phyloP scores from a whole-genome alignment of 2,888 invertebrate genomes.

The Drosophila tanythrix region DNA sequence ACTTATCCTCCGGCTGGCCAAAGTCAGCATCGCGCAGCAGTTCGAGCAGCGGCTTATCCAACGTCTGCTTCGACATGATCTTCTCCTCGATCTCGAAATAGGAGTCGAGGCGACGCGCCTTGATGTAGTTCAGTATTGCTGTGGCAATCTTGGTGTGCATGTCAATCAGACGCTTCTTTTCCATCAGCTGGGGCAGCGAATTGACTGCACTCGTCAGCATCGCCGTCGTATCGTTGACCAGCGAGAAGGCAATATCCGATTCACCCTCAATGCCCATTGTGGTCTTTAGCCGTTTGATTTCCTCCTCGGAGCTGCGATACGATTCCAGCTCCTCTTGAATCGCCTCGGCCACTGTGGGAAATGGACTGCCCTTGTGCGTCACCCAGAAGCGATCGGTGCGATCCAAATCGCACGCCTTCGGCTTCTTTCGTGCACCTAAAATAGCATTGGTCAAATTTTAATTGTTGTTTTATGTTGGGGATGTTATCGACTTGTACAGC shows the following conservation, averaged over 20 bases:
- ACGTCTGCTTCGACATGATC: slow-evolving; percentile 94
- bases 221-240: slow-evolving; percentile 97
- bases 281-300: slow-evolving; percentile 96
- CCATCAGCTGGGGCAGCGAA: slow-evolving; percentile 97
- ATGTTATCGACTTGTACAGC: no score
- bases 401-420: slow-evolving; percentile 95
- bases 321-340: slow-evolving; percentile 99
- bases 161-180: slow-evolving; percentile 98
- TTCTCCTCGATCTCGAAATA: slow-evolving; percentile 99
- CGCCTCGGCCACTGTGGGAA: slow-evolving; percentile 98
- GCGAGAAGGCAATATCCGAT: slow-evolving; percentile 92
- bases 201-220: slow-evolving; percentile 97
- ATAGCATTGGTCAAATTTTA: background rate
- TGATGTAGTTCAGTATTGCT: slow-evolving; percentile 93
- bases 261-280: slow-evolving; percentile 97
- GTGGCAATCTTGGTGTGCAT: slow-evolving; percentile 99
- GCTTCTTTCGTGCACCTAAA: slow-evolving; percentile 90
- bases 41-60: slow-evolving; percentile 94
- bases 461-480: background rate
- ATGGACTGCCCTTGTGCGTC: slow-evolving; percentile 96
- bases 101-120: slow-evolving; percentile 95
- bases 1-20: slow-evolving; percentile 95
- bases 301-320: slow-evolving; percentile 96
- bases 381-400: slow-evolving; percentile 96
- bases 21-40: slow-evolving; percentile 94